Percentiles rank a stretch among this genome's conserved stretches.
These are phyloP conservation scores for Ladona fulva DNA, from an alignment of 1,140 invertebrate species.

Conservation along the genomic window DNA sequence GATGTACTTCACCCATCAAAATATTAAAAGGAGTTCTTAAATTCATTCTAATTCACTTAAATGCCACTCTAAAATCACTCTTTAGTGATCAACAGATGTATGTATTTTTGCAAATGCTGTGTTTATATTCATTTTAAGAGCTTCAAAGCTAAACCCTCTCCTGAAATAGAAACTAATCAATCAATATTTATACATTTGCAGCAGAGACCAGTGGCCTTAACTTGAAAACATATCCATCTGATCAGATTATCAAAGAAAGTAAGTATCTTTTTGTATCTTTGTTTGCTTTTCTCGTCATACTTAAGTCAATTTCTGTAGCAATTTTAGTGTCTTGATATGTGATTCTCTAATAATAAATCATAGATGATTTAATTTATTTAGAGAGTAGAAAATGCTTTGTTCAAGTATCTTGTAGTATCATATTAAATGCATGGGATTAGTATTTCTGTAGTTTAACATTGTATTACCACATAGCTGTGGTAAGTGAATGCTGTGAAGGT, in stretches of 20 bases:
- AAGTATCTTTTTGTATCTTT: conserved; percentile 37
- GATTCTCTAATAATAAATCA: too few relatives aligned
- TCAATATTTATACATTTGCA: conserved; percentile 22
- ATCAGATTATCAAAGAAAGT: conserved; percentile 75
- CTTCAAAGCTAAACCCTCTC: not conserved
- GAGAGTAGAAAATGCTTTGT: not conserved
- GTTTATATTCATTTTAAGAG: not conserved
- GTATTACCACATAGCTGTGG: not conserved
- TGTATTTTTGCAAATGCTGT: not conserved
- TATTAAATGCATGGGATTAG: not conserved
- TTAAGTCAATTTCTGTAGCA: not conserved
- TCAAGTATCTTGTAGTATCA: not conserved
- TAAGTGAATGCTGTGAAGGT: not conserved
- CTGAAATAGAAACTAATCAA: too few relatives aligned
- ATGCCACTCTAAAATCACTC: too few relatives aligned
- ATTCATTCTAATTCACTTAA: too few relatives aligned
- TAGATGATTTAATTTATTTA: not conserved
- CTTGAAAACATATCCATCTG: conserved; percentile 62
- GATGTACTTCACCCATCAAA: not conserved
- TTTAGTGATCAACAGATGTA: too few relatives aligned
- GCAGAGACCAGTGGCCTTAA: conserved; percentile 37
- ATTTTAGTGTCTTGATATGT: not conserved
- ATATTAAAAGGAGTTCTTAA: not conserved
- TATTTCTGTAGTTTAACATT: not conserved
- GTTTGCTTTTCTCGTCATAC: conserved; percentile 11